Percentiles rank a stretch among this genome's conserved stretches.
phyloP scores from a whole-genome alignment of 2,888 invertebrate species.

The Lepidocyrtinus sp. region DNA sequence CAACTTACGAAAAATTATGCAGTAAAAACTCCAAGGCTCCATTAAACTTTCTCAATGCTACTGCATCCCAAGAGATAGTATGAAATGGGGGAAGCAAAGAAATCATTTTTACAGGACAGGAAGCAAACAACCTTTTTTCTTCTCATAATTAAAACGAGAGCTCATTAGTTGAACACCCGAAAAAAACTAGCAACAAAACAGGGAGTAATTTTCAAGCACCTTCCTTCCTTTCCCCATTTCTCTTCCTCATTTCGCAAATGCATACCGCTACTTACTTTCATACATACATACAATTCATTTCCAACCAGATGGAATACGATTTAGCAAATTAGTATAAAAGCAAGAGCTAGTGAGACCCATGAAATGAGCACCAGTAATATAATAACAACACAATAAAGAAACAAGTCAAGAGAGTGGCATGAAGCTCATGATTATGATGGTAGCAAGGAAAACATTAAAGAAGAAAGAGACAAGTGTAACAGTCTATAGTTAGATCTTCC shows the following conservation, averaged over 20 bases:
- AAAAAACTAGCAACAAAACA: slow-evolving; percentile 30
- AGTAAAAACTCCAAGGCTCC: slow-evolving; percentile 5
- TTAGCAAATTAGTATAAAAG: slow-evolving; percentile 58
- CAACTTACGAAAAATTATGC: background rate
- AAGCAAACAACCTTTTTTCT: slow-evolving; percentile 37
- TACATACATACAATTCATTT: slow-evolving; percentile 23
- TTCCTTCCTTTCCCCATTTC: too few species aligned
- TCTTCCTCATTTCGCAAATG: too few species aligned
- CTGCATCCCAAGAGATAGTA: slow-evolving; percentile 11
- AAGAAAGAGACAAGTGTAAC: background rate
- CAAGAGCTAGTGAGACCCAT: background rate
- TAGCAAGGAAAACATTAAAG: background rate
- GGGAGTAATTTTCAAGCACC: slow-evolving; percentile 49
- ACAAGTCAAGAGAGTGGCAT: background rate
- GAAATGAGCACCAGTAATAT: background rate
- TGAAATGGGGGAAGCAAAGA: background rate
- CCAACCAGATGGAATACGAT: slow-evolving; percentile 29
- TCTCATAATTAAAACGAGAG: slow-evolving; percentile 60
- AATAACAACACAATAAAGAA: background rate
- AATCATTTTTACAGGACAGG: background rate
- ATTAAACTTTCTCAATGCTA: slow-evolving; percentile 38
- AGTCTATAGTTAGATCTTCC: background rate
- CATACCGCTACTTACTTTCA: too few species aligned
- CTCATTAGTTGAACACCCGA: slow-evolving; percentile 47
- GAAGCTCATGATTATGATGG: too few species aligned